Percentiles rank a stretch among this genome's conserved stretches.
Conservation (phyloP, 1,140 invertebrate genomes). For the Drosophila yakuba region DNA sequence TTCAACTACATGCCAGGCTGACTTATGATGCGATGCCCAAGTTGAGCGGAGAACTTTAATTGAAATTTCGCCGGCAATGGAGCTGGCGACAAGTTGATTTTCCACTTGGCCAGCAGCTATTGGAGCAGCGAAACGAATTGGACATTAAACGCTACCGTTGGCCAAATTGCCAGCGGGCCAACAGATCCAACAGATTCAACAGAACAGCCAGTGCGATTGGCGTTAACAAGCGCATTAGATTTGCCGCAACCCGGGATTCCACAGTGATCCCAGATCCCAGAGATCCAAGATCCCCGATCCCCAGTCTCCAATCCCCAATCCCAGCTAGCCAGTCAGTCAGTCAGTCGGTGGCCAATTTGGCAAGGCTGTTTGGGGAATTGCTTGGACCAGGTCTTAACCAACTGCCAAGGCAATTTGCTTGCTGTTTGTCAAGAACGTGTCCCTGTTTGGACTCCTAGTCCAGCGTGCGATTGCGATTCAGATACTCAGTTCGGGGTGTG, state of each 20-base stretch:
- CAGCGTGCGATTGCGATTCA: not conserved
- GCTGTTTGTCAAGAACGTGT: slow-evolving; percentile 62
- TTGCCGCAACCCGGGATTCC: slow-evolving; percentile 29
- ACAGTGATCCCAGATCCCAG: not conserved
- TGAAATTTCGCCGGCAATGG: slow-evolving; percentile 65
- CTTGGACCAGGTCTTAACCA: slow-evolving; percentile 62
- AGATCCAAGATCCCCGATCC: no score
- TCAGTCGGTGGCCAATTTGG: slow-evolving; percentile 73
- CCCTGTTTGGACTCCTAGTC: slow-evolving; percentile 2
- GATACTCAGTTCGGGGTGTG: not conserved
- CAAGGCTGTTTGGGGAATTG: slow-evolving; percentile 80
- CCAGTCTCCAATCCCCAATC: not conserved
- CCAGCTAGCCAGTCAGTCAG: slow-evolving; percentile 40
- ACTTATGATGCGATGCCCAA: slow-evolving; percentile 52
- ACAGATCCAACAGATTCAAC: slow-evolving; percentile 44
- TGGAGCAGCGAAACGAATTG: slow-evolving; percentile 73
- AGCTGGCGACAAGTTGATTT: slow-evolving; percentile 78
- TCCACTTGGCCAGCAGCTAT: slow-evolving; percentile 52
- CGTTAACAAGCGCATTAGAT: slow-evolving; percentile 79
- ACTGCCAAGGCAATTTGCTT: slow-evolving; percentile 76
- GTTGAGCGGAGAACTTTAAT: slow-evolving; percentile 64
- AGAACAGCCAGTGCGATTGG: slow-evolving; percentile 67
- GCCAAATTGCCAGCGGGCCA: slow-evolving; percentile 71
- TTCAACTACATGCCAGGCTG: slow-evolving; percentile 3
- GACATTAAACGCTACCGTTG: slow-evolving; percentile 83